phyloP scores from a whole-genome alignment of 2,113 vertebrate genomes.

The Anhinga anhinga region DNA sequence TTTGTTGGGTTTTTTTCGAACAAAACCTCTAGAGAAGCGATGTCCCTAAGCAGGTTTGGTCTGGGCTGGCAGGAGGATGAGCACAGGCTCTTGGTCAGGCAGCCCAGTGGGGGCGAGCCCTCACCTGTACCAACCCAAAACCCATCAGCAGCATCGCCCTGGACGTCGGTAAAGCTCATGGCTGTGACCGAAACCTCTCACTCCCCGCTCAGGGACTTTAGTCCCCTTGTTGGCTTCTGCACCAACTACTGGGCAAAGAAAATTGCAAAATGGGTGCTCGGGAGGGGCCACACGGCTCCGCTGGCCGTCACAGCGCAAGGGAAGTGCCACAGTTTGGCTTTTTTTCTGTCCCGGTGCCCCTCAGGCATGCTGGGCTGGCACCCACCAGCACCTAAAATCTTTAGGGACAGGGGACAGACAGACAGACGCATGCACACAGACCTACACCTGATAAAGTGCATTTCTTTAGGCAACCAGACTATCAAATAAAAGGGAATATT shows the following conservation, averaged over 20 bases:
- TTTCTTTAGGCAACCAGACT: not conserved
- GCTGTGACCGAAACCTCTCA: not conserved
- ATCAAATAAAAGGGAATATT: not conserved
- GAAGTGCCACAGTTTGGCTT: not conserved
- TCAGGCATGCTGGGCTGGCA: not conserved
- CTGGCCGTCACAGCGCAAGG: not conserved
- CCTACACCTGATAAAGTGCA: not conserved
- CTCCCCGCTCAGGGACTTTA: not conserved
- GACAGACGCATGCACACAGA: not conserved
- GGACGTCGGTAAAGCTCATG: rapidly evolving
- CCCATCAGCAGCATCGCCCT: not conserved
- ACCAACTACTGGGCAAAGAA: not conserved
- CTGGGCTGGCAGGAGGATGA: not conserved
- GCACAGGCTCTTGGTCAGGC: not conserved
- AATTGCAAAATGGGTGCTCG: not conserved
- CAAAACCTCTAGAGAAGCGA: not conserved
- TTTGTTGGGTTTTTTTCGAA: not conserved
- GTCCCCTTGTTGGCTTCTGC: not conserved
- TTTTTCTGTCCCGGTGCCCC: not conserved
- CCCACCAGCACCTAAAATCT: not conserved
- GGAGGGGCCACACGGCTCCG: not conserved
- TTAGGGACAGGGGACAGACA: not conserved
- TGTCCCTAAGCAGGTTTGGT: not conserved
- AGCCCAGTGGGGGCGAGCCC: not conserved
- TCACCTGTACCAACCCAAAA: not conserved